Conservation (phyloP, 2,113 vertebrate genomes). For the Morone saxatilis region DNA sequence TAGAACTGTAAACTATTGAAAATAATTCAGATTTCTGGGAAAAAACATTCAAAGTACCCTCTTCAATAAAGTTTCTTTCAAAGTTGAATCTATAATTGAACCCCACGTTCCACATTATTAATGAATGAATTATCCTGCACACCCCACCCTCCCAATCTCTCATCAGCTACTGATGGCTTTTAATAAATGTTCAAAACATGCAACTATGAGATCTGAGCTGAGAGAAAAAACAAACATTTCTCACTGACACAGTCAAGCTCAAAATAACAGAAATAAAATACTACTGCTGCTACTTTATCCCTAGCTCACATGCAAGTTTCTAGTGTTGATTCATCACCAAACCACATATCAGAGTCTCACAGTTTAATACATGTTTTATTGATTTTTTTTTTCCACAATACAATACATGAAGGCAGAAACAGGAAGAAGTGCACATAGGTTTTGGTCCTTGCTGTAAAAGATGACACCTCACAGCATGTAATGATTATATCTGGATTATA, state of each 20-base stretch:
- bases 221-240: too few species aligned
- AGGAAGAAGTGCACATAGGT: neutral
- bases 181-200: neutral
- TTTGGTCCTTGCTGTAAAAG: neutral
- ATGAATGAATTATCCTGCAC: too few species aligned
- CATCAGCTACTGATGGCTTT: too few species aligned
- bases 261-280: too few species aligned
- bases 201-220: neutral
- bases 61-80: neutral
- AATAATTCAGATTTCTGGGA: neutral
- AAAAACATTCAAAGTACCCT: neutral
- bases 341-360: too few species aligned
- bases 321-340: neutral
- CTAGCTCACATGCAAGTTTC: too few species aligned
- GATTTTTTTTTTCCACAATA: neutral
- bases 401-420: too few species aligned
- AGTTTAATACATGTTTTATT: neutral
- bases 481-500: too few species aligned
- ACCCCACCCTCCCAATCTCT: too few species aligned
- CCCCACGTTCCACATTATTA: too few species aligned
- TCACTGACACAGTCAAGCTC: too few species aligned
- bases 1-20: neutral
- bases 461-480: neutral
- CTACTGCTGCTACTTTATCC: neutral
- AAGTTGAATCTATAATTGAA: neutral